Evolutionary conservation across 1,140 invertebrate species (phyloP).

Genomic region (Paralvinella palmiformis): DNA sequence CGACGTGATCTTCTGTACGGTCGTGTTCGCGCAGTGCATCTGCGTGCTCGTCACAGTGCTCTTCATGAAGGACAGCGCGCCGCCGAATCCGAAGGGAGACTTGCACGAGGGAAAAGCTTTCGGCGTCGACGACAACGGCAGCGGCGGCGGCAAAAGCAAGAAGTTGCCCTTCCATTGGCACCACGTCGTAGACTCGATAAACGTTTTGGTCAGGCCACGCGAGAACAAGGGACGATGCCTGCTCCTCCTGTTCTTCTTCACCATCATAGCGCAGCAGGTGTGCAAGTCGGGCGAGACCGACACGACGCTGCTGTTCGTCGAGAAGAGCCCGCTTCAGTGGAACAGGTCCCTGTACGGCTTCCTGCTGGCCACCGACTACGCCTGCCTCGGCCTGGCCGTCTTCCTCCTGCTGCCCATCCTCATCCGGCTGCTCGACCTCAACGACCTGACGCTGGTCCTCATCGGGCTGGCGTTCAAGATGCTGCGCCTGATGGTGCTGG

Average conservation of each 20-base stretch:
- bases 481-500: constrained; percentile 15
- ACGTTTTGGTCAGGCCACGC: constrained; percentile 29
- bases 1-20: constrained; percentile 20
- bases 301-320: constrained; percentile 40
- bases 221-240: constrained; percentile 22
- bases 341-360: constrained; percentile 44
- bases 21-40: constrained; percentile 4
- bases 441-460: constrained; percentile 16
- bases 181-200: constrained; percentile 32
- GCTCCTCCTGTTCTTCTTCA: constrained; percentile 26
- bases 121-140: not conserved
- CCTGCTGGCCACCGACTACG: constrained; percentile 43
- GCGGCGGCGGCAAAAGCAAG: not conserved
- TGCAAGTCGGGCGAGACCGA: constrained; percentile 46
- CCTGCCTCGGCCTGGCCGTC: constrained; percentile 21
- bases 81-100: constrained; percentile 13
- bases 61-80: constrained; percentile 23
- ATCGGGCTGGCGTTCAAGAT: constrained; percentile 21
- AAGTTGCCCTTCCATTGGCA: constrained; percentile 26
- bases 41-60: constrained; percentile 4
- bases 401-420: constrained; percentile 19
- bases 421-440: constrained; percentile 11
- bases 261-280: constrained; percentile 27
- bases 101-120: constrained; percentile 4
- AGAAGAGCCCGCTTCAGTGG: constrained; percentile 40